Conservation (phyloP, 2,113 vertebrate species). For the Pelecanus crispus region DNA sequence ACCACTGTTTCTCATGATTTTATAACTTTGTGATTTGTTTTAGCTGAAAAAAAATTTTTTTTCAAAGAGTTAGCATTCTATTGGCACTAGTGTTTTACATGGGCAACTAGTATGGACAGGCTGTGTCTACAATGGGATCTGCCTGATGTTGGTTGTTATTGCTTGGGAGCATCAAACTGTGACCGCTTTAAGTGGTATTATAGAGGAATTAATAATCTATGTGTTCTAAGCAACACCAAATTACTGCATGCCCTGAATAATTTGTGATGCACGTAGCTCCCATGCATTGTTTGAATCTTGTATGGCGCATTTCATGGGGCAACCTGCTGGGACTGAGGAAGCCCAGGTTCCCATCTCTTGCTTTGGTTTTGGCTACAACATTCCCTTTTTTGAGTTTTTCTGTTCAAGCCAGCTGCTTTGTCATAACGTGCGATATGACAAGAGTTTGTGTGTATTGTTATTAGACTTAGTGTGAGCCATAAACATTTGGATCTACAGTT, state of each 20-base stretch:
- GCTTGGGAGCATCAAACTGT: background rate
- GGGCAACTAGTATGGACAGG: background rate
- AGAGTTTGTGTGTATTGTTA: background rate
- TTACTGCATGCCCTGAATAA: background rate
- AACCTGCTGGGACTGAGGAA: background rate
- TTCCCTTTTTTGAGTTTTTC: background rate
- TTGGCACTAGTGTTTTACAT: background rate
- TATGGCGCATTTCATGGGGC: accelerated
- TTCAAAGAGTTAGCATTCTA: background rate
- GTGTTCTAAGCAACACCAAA: background rate
- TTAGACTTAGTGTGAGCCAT: background rate
- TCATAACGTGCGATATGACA: background rate
- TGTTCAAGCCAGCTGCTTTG: background rate
- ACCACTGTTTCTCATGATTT: background rate
- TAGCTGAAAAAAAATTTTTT: background rate
- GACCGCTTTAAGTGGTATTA: background rate
- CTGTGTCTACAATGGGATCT: background rate
- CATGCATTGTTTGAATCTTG: accelerated
- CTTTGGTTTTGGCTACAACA: background rate
- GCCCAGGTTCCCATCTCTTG: background rate
- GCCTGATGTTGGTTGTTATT: background rate
- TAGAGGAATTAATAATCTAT: background rate
- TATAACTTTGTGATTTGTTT: background rate
- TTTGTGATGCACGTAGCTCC: background rate
- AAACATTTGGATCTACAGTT: background rate